Base-by-base conservation (phyloP, 2,113 vertebrate genomes). In the Campylomormyrus numenius region DNA sequence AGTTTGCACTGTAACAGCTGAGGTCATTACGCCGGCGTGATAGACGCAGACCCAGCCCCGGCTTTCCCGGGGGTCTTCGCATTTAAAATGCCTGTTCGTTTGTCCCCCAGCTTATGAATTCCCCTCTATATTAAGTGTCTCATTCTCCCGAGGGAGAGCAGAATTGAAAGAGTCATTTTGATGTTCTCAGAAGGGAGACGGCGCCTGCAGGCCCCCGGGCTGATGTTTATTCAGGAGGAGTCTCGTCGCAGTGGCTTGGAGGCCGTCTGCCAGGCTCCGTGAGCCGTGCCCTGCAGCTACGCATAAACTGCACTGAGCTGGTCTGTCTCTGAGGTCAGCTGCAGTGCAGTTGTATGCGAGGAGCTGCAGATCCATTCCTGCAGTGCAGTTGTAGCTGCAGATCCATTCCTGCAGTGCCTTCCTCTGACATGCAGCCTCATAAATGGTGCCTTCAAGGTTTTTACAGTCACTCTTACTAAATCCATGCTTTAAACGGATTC, bases 161-260 rank as follows among this genome's bases (percentile, higher is more conserved):
- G n/a, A 52, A 70, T 88, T 88, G 88, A 80, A 35, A 35, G 17
- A 83, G 35, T 49, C 48, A 80, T 83, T 89, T 9, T 53, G 45
- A 19, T 66, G 48, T 48, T 35, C 7, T 80, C 13, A 21, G 86
- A 9, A 88, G 24, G 50, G 77, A 50, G 45, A 77, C 15, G 62
- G 89, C 31, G 48, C 19, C 45, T 21, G 50, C 35, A 4, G 62
- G n/a, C 8, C 62, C 62, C n/a, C 9, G 21, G 84, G 52, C 56
- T 88, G 49, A 90, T 89, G 88, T 90, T 90, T 70, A 88, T 91
- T 90, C 87, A 89, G 89, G 62, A 88, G 85, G n/a, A 27, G 62
- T n/a, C n/a, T 66, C 88, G 83, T 91, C 85, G 88, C 39, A 88
- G 45, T 46, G 31, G 85, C 56, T 90, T 77, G 88, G 80, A 19